phyloP scores from a whole-genome alignment of 2,888 invertebrate species.

The Arenicola marina region DNA sequence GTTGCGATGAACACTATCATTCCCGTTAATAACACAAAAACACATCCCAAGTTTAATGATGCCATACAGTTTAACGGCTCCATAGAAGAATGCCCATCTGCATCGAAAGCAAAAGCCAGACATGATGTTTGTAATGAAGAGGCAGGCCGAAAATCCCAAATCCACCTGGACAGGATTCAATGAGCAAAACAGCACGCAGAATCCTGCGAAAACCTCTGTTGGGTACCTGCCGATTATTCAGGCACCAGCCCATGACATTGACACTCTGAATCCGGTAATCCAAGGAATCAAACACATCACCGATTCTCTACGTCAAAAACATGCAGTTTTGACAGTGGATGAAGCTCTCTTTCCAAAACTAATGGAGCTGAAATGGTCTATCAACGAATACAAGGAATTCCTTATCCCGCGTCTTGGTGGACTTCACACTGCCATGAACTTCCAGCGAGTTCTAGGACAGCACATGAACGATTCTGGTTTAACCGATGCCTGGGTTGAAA shows the following conservation, averaged over 20 bases:
- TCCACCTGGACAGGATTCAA: slow-evolving; percentile 3
- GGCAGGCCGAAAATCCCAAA: background rate
- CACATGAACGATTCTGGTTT: slow-evolving; percentile 19
- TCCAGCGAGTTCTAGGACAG: slow-evolving; percentile 14
- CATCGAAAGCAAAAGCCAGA: background rate
- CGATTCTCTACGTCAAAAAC: background rate
- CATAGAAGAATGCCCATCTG: background rate
- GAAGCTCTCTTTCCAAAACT: slow-evolving; percentile 11
- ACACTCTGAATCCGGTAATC: slow-evolving; percentile 18
- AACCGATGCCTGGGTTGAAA: slow-evolving; percentile 19
- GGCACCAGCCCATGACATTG: slow-evolving; percentile 16
- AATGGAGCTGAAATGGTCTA: slow-evolving; percentile 14
- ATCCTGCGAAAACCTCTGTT: background rate
- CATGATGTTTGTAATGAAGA: background rate
- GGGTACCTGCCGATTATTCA: slow-evolving; percentile 3
- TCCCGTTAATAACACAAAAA: background rate
- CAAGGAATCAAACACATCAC: background rate
- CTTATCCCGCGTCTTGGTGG: slow-evolving; percentile 14
- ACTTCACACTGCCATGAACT: slow-evolving; percentile 21
- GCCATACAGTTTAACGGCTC: background rate
- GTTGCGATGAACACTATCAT: background rate
- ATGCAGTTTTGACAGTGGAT: slow-evolving; percentile 8
- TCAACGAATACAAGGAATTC: slow-evolving; percentile 2
- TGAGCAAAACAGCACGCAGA: background rate
- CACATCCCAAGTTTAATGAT: no score